Percentiles rank a stretch among this genome's conserved stretches.
Evolutionary conservation across 2,797 vertebrate species (phyloP).

Genomic region (Rhynchonycteris naso): DNA sequence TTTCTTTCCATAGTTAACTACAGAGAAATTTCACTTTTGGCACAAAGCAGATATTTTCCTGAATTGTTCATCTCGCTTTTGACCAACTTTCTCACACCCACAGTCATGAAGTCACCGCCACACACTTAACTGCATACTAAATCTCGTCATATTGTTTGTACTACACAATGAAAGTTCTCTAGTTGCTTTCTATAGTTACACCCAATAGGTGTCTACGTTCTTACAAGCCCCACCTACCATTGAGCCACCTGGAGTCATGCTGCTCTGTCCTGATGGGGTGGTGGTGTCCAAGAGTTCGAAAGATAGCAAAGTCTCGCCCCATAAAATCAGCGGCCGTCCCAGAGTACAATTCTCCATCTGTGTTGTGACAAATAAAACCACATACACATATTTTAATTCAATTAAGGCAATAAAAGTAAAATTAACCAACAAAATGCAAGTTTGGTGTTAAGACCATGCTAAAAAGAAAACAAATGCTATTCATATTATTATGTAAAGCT

Average conservation of each 20-base stretch:
- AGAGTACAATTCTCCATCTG: slow-evolving; percentile 97
- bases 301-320: slow-evolving; percentile 99
- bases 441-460: background rate
- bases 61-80: slow-evolving; percentile 59
- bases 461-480: background rate
- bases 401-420: background rate
- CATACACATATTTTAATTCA: background rate
- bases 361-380: slow-evolving; percentile 70
- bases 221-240: slow-evolving; percentile 88
- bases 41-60: slow-evolving; percentile 59
- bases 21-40: slow-evolving; percentile 61
- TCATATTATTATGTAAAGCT: background rate
- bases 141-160: background rate
- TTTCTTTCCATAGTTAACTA: slow-evolving; percentile 48
- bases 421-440: background rate
- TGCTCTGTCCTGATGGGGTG: slow-evolving; percentile 99
- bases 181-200: background rate
- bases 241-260: slow-evolving; percentile 98
- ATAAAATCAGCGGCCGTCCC: slow-evolving; percentile 99
- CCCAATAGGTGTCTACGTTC: accelerated
- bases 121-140: background rate
- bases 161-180: background rate
- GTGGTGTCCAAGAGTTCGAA: slow-evolving; percentile 96
- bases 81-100: slow-evolving; percentile 71
- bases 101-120: slow-evolving; percentile 24